Conservation (phyloP, 2,888 invertebrate genomes). For the Leptinotarsa peninsularis region DNA sequence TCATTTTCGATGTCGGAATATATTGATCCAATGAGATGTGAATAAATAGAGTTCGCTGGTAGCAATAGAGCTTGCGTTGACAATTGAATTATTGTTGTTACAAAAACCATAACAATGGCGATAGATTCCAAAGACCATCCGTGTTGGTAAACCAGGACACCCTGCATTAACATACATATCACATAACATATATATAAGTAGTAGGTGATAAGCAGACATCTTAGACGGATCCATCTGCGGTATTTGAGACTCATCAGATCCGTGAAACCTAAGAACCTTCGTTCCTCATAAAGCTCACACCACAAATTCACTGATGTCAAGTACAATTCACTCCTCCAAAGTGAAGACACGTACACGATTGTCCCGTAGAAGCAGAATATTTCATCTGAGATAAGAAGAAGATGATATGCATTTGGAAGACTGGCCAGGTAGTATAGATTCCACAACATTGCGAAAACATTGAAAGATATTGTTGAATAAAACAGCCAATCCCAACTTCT, state of each 20-base stretch:
- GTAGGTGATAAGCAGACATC: neutral
- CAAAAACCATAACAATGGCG: neutral
- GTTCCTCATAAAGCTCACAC: neutral
- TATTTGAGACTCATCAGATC: neutral
- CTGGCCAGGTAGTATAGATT: neutral
- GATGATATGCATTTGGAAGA: neutral
- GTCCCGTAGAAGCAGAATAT: conserved; percentile 1
- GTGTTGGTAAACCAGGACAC: neutral
- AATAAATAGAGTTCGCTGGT: neutral
- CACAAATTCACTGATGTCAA: neutral
- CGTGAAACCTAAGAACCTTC: neutral
- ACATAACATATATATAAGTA: neutral
- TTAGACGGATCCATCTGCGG: neutral
- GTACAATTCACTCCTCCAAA: neutral
- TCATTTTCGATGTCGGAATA: neutral
- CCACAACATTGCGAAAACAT: neutral
- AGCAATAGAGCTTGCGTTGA: neutral
- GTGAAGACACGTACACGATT: neutral
- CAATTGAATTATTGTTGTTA: neutral
- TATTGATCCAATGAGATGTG: neutral
- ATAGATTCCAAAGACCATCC: neutral
- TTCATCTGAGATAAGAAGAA: neutral
- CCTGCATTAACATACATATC: neutral
- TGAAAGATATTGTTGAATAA: neutral
- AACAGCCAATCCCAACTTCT: conserved; percentile 2